A percentile compares a stretch with the other conserved stretches of the same genome.
Evolutionary conservation across 2,888 invertebrate genomes (phyloP).

Genomic region (Camptogramma bilineatum): DNA sequence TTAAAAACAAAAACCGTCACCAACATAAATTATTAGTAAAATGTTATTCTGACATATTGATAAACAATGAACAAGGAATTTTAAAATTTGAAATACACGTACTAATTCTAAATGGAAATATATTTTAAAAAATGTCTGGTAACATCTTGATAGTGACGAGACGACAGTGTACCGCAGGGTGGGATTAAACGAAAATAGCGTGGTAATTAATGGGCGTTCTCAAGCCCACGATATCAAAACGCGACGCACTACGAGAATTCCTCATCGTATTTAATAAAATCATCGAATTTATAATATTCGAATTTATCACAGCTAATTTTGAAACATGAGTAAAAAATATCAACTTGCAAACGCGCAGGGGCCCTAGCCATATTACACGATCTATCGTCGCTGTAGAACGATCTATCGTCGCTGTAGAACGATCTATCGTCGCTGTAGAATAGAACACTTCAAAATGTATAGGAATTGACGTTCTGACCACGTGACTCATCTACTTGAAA

Average conservation of each 20-base stretch:
- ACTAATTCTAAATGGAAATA: conserved; percentile 22
- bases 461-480: too few relatives aligned
- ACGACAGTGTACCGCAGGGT: conserved; percentile 70
- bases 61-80: conserved; percentile 1
- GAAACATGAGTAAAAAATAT: conserved; percentile 32
- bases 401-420: too few relatives aligned
- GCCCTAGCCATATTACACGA: too few relatives aligned
- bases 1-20: neutral
- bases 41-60: conserved; percentile 1
- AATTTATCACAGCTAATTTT: conserved; percentile 40
- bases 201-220: conserved; percentile 74
- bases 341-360: conserved; percentile 1
- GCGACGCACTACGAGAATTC: conserved; percentile 67
- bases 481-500: too few relatives aligned
- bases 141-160: conserved; percentile 65
- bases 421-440: too few relatives aligned
- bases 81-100: neutral
- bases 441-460: too few relatives aligned
- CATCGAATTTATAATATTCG: conserved; percentile 50
- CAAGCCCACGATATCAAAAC: conserved; percentile 72
- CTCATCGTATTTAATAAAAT: conserved; percentile 56
- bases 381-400: too few relatives aligned
- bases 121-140: conserved; percentile 54
- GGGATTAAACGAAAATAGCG: conserved; percentile 81
- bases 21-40: neutral